A percentile compares a stretch with the other conserved stretches of the same genome.
Conservation (phyloP, 2,797 vertebrate genomes). For the Monodelphis domestica region DNA sequence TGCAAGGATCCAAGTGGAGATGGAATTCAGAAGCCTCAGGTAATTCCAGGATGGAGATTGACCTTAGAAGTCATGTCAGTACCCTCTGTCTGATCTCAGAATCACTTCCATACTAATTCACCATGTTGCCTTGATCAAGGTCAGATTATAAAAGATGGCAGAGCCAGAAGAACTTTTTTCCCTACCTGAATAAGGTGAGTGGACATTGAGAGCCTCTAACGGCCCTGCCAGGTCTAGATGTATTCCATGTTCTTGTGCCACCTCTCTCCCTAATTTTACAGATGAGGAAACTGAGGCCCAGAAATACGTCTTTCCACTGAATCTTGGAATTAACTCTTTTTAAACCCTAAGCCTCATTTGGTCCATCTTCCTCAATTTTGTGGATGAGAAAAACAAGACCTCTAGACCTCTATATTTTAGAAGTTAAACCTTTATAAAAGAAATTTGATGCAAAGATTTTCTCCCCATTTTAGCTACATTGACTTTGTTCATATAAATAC, state of each 20-base stretch:
- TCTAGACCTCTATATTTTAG: too few species aligned
- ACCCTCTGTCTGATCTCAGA: too few species aligned
- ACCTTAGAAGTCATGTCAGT: too few species aligned
- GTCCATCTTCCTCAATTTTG: too few species aligned
- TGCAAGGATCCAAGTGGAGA: background rate
- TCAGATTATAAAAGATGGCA: background rate
- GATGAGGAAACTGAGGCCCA: background rate
- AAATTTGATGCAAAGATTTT: too few species aligned
- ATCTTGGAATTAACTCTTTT: too few species aligned
- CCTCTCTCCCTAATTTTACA: too few species aligned
- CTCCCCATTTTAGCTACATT: too few species aligned
- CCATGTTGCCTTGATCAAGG: background rate
- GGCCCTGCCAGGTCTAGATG: background rate
- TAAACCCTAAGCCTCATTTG: too few species aligned
- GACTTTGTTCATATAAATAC: too few species aligned
- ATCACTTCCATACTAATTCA: background rate
- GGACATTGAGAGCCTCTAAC: background rate
- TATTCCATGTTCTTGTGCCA: background rate
- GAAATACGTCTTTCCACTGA: background rate
- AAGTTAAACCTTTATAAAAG: too few species aligned
- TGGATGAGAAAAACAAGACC: too few species aligned
- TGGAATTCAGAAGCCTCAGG: background rate
- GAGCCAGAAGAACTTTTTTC: background rate
- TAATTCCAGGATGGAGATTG: accelerated
- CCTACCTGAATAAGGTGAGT: background rate